Evolutionary conservation across 2,888 invertebrate species (phyloP).

Genomic region (Pseudococcus longispinus): DNA sequence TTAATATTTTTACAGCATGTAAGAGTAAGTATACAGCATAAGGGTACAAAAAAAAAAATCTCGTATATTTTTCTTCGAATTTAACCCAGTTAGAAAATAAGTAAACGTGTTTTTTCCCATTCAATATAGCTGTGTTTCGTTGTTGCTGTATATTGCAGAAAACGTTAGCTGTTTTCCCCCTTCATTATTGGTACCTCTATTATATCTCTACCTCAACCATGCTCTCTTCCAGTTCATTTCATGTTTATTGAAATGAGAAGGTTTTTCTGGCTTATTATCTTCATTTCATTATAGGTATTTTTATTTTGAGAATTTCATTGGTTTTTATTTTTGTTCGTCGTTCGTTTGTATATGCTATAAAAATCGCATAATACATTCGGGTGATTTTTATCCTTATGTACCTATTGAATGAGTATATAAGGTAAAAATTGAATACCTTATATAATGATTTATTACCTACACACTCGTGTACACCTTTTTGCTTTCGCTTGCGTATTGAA

Average conservation of each 20-base stretch:
- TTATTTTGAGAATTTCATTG: slow-evolving; percentile 2
- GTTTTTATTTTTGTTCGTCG: background rate
- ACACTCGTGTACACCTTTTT: background rate
- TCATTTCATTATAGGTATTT: slow-evolving; percentile 8
- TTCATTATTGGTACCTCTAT: background rate
- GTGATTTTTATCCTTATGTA: slow-evolving; percentile 9
- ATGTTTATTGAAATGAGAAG: slow-evolving; percentile 26
- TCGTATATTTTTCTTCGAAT: slow-evolving; percentile 13
- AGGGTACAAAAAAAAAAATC: background rate
- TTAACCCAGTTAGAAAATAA: background rate
- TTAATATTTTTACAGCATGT: background rate
- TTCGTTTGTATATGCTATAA: background rate
- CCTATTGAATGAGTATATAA: background rate
- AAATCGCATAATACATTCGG: background rate
- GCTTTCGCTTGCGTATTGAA: background rate
- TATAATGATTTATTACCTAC: background rate
- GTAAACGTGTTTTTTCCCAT: background rate
- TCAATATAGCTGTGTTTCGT: background rate
- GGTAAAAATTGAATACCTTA: background rate
- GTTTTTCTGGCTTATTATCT: slow-evolving; percentile 24
- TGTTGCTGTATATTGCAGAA: background rate
- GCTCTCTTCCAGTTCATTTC: slow-evolving; percentile 26
- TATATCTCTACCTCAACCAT: background rate
- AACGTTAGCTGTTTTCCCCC: background rate
- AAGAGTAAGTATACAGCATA: background rate